Conservation (phyloP, 1,140 invertebrate genomes). For the Cydia splendana region DNA sequence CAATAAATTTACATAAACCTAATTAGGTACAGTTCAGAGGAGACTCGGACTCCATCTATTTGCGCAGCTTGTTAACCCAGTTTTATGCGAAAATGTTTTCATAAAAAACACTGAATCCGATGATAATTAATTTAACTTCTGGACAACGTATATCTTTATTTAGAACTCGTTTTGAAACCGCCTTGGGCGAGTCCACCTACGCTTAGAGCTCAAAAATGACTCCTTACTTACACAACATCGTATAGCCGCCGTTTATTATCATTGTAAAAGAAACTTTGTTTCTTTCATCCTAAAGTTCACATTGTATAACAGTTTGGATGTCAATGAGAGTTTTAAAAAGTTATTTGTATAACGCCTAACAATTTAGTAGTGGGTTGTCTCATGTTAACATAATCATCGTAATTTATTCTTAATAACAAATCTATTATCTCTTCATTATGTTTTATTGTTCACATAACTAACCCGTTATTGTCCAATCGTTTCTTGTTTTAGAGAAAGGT, state of each 20-base stretch:
- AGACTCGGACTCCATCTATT: not conserved
- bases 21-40: not conserved
- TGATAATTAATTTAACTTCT: slow-evolving; percentile 5
- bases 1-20: not conserved
- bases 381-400: slow-evolving; percentile 24
- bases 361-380: slow-evolving; percentile 19
- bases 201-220: not conserved
- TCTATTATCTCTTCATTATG: slow-evolving; percentile 29
- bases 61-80: not conserved
- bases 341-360: slow-evolving; percentile 18
- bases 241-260: not conserved
- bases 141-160: not conserved
- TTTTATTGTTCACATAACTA: slow-evolving; percentile 23
- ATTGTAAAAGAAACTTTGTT: not conserved
- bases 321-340: not conserved
- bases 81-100: not conserved
- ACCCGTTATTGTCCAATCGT: slow-evolving; percentile 1
- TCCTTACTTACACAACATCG: not conserved
- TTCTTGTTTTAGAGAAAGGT: slow-evolving; percentile 8
- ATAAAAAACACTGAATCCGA: not conserved
- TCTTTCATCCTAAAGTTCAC: not conserved
- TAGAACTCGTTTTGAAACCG: not conserved
- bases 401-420: slow-evolving; percentile 25
- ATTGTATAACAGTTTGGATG: not conserved
- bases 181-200: slow-evolving; percentile 2